These are phyloP conservation scores for Pseudopodoces humilis DNA, from an alignment of 2,113 vertebrate species.

Conservation along the genomic window DNA sequence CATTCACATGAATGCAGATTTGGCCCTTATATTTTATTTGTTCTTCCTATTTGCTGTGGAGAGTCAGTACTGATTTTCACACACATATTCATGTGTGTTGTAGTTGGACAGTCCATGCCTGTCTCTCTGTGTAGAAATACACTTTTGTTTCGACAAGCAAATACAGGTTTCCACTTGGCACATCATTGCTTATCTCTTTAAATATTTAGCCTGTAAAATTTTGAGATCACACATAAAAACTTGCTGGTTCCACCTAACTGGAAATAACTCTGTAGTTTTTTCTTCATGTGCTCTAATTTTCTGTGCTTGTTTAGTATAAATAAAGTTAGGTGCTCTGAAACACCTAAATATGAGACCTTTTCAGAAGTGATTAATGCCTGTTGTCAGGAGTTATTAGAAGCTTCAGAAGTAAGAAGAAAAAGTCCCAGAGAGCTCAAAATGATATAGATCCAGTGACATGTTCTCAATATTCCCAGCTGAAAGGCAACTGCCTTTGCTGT, in stretches of 20 bases:
- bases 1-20: background rate
- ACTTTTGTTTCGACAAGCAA: background rate
- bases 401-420: background rate
- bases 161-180: background rate
- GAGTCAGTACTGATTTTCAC: background rate
- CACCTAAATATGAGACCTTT: background rate
- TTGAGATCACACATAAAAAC: background rate
- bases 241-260: background rate
- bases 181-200: background rate
- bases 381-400: slow-evolving; percentile 11
- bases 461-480: background rate
- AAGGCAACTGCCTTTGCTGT: background rate
- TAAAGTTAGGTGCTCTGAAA: background rate
- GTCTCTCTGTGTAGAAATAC: background rate
- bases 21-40: background rate
- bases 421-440: background rate
- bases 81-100: background rate
- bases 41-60: background rate
- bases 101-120: background rate
- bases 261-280: background rate
- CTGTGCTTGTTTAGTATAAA: background rate
- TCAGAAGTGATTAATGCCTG: background rate
- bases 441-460: background rate
- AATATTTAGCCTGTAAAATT: background rate
- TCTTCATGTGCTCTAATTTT: background rate